These are phyloP conservation scores for Psephotus haematonotus DNA, from an alignment of 2,113 vertebrate genomes.

Conservation along the genomic window DNA sequence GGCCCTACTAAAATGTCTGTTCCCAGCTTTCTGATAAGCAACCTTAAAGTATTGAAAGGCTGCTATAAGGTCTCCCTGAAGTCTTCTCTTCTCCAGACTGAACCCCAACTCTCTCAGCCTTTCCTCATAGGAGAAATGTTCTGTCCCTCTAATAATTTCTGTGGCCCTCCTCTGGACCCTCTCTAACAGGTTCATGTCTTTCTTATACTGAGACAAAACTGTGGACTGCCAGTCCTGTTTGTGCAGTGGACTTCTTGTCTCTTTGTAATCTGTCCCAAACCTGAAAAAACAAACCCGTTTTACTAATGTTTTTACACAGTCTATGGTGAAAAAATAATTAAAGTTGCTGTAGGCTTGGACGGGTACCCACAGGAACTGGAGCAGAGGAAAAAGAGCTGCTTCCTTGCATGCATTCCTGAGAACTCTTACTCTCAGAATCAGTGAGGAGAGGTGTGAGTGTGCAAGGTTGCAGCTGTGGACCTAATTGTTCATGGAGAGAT, in stretches of 20 bases:
- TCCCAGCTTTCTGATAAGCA: background rate
- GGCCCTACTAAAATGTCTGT: background rate
- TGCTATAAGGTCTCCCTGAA: background rate
- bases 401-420: background rate
- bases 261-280: background rate
- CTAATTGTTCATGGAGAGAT: background rate
- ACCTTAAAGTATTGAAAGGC: background rate
- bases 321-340: background rate
- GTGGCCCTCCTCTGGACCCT: background rate
- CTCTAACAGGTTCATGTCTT: background rate
- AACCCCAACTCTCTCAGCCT: background rate
- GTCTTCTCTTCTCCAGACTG: background rate
- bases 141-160: background rate
- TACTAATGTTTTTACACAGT: background rate
- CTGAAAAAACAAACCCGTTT: background rate
- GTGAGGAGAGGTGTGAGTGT: rapidly evolving
- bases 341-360: background rate
- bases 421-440: background rate
- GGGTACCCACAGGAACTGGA: background rate
- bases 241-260: background rate
- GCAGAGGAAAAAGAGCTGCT: background rate
- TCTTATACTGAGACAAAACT: background rate
- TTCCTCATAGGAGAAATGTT: background rate
- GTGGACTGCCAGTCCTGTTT: background rate
- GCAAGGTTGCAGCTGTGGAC: background rate